Evolutionary conservation across 2,888 invertebrate species (phyloP), one percentile per base, ranked within the genome.

Genomic region (Drosophila neonasuta): DNA sequence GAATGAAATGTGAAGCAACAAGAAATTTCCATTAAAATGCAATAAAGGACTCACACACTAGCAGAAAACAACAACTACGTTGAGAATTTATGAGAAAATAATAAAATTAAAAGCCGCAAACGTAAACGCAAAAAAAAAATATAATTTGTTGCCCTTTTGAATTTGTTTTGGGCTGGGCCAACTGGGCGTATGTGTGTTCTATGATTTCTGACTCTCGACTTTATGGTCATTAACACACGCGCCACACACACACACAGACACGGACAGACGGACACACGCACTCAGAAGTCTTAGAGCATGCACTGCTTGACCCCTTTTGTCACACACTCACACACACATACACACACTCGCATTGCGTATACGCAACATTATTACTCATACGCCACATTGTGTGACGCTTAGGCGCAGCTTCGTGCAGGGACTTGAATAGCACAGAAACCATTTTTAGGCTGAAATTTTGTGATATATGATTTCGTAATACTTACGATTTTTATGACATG

Each of bases 21-120:
- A 52, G 59, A 77, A 78, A 83, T 84, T 84, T 80, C 74, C 86
- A 84, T 84, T 83, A 84, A 84, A 83, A 83, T 86, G 83, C 83
- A 84, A 86, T 84, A 84, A 84, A 77, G 62, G 58, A 61, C 57
- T 34, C 41, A 59, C 63, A 45, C 41, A 50, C 50, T 20, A 20
- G 20, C 20, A 20, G 20, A 20, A 51, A 46, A 6, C 29, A 32
- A 64, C 61, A 29, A 41, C 3, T 36, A 57, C 24, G 32, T 45
- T 11, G 32, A 39, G 59, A 79, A 82, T 76, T 84, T 82, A 85
- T 80, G 78, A 58, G 74, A 76, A 82, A 85, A 82, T 82, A 82
- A 82, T 82, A 85, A 82, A 85, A 82, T 76, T 72, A 74, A 82
- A 69, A 57, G 66, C 56, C 10, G 20, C 44, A 44, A 44, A 36